These are phyloP conservation scores for Listronotus oregonensis DNA, from an alignment of 1,140 invertebrate genomes.

Conservation along the genomic window DNA sequence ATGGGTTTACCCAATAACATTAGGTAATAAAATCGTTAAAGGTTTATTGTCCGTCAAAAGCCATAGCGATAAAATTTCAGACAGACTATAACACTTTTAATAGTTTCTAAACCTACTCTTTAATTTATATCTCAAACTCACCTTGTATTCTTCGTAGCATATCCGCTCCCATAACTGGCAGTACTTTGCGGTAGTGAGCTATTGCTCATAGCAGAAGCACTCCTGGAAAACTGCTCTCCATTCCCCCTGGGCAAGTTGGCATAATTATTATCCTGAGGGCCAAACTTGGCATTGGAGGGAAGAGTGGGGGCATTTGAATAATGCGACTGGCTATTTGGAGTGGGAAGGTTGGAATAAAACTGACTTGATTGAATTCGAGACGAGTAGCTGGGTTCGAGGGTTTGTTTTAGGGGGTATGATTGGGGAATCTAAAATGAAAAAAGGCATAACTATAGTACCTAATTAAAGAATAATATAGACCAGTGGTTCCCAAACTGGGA, in stretches of 20 bases:
- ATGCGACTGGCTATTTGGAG: constrained; percentile 26
- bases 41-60: no score
- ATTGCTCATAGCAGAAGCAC: constrained; percentile 37
- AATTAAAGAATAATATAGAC: no score
- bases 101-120: neutral
- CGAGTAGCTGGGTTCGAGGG: constrained; percentile 57
- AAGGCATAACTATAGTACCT: no score
- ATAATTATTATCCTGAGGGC: constrained; percentile 39
- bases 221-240: constrained; percentile 39
- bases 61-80: no score
- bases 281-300: constrained; percentile 18
- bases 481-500: no score
- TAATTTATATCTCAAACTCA: constrained; percentile 4
- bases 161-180: constrained; percentile 31
- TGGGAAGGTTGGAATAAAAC: constrained; percentile 47
- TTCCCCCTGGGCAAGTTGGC: constrained; percentile 39
- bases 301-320: constrained; percentile 41
- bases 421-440: constrained; percentile 49
- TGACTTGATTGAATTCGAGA: constrained; percentile 52
- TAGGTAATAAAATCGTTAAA: no score
- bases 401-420: constrained; percentile 54
- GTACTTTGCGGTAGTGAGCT: constrained; percentile 27
- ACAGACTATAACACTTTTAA: neutral
- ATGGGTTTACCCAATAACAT: no score
- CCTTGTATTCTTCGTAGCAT: constrained; percentile 37